Conservation (phyloP, 2,888 invertebrate genomes). For the Spisula solida region DNA sequence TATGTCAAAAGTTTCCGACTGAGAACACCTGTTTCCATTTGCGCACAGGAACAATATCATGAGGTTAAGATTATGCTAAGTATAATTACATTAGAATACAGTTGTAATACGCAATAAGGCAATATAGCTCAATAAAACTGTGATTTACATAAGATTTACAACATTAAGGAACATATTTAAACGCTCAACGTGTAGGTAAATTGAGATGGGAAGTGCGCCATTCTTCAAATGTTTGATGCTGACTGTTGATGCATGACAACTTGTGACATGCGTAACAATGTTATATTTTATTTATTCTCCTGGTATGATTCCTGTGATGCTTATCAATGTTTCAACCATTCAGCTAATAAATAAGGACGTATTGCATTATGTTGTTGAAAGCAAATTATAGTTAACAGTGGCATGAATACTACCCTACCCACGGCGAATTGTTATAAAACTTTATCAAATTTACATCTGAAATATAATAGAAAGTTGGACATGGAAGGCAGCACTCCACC, state of each 20-base stretch:
- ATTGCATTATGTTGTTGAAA: neutral
- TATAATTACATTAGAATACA: neutral
- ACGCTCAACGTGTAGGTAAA: neutral
- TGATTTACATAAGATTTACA: neutral
- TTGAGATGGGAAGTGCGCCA: neutral
- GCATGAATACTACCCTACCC: neutral
- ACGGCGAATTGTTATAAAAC: neutral
- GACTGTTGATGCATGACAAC: neutral
- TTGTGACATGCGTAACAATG: neutral
- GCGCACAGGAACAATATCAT: neutral
- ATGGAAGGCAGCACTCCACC: too few species aligned
- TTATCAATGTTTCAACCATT: neutral
- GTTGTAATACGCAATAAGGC: neutral
- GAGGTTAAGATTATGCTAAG: neutral
- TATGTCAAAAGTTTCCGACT: too few species aligned
- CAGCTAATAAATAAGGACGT: neutral
- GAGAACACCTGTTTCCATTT: neutral
- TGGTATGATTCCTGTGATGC: neutral
- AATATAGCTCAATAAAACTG: slow-evolving; percentile 3
- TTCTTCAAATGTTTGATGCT: neutral
- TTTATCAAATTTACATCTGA: slow-evolving; percentile 10
- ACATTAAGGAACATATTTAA: neutral
- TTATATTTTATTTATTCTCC: neutral
- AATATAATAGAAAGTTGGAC: neutral
- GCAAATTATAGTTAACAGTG: neutral